Percentiles rank a stretch among this genome's conserved stretches.
Conservation (phyloP, 1,140 invertebrate species). For the Lasaia peninsularis region DNA sequence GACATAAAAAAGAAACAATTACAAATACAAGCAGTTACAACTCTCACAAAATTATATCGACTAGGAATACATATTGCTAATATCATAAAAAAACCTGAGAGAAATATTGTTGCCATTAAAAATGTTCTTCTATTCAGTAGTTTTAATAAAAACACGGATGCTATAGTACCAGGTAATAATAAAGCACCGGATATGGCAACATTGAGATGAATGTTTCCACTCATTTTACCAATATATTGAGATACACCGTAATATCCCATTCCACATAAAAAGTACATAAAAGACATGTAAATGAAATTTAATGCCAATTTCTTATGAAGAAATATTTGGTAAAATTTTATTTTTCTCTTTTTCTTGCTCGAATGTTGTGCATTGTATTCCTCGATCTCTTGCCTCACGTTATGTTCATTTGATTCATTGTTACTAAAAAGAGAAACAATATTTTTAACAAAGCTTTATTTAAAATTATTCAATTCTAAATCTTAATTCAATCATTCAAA, state of each 20-base stretch:
- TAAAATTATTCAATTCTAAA: background rate
- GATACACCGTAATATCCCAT: constrained; percentile 86
- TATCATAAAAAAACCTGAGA: constrained; percentile 79
- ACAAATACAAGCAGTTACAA: constrained; percentile 74
- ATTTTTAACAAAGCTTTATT: background rate
- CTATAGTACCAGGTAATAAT: constrained; percentile 82
- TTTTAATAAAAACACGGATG: constrained; percentile 80
- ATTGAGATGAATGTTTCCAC: constrained; percentile 84
- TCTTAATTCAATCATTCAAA: too few species aligned
- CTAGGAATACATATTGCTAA: constrained; percentile 74
- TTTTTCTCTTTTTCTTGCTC: constrained; percentile 21
- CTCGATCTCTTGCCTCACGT: constrained; percentile 41
- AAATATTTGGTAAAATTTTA: constrained; percentile 51
- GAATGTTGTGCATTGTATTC: constrained; percentile 28
- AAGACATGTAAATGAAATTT: constrained; percentile 75
- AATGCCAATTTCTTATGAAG: constrained; percentile 38
- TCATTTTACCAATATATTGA: constrained; percentile 83
- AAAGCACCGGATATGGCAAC: constrained; percentile 80
- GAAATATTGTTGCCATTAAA: constrained; percentile 77
- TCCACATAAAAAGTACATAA: constrained; percentile 83
- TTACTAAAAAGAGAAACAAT: constrained; percentile 34
- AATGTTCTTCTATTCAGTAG: constrained; percentile 79
- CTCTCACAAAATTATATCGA: constrained; percentile 40
- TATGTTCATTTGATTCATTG: constrained; percentile 24
- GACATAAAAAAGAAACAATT: constrained; percentile 76